Percentiles rank a stretch among this genome's conserved stretches.
phyloP scores from a whole-genome alignment of 2,888 invertebrate genomes.

The Xanthorhoe spadicearia region DNA sequence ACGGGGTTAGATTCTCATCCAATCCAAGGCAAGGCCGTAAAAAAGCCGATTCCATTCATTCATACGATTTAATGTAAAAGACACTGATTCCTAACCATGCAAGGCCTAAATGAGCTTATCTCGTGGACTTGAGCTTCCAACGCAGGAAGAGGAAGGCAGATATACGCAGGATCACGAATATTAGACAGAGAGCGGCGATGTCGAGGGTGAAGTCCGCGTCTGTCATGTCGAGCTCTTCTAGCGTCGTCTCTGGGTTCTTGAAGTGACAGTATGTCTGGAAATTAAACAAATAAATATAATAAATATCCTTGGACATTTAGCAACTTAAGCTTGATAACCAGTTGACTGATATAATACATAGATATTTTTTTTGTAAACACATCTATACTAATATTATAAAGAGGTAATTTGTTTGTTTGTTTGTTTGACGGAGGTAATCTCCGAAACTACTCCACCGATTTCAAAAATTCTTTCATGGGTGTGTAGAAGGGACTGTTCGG shows the following conservation, averaged over 20 bases:
- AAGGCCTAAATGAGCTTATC: constrained; percentile 78
- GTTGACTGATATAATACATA: too few relatives aligned
- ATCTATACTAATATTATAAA: too few relatives aligned
- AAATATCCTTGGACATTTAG: too few relatives aligned
- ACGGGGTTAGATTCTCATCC: background rate
- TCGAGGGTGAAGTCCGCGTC: constrained; percentile 91
- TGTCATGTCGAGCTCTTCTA: constrained; percentile 95
- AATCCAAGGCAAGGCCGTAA: background rate
- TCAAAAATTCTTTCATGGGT: too few relatives aligned
- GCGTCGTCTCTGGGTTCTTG: constrained; percentile 91
- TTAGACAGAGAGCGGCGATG: constrained; percentile 90
- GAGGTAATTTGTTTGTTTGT: too few relatives aligned
- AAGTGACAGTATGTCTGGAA: constrained; percentile 92
- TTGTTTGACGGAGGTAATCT: too few relatives aligned
- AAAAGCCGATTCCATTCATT: background rate
- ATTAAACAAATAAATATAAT: too few relatives aligned
- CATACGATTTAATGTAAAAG: constrained; percentile 8
- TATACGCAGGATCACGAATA: constrained; percentile 91
- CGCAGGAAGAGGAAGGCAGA: constrained; percentile 93
- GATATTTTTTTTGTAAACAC: too few relatives aligned
- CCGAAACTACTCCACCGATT: too few relatives aligned
- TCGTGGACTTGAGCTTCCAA: constrained; percentile 93
- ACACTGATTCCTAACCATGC: constrained; percentile 26
- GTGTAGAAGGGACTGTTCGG: too few relatives aligned
- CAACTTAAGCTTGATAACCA: too few relatives aligned